Conservation (phyloP, 2,113 vertebrate species). For the Pluvialis apricaria region DNA sequence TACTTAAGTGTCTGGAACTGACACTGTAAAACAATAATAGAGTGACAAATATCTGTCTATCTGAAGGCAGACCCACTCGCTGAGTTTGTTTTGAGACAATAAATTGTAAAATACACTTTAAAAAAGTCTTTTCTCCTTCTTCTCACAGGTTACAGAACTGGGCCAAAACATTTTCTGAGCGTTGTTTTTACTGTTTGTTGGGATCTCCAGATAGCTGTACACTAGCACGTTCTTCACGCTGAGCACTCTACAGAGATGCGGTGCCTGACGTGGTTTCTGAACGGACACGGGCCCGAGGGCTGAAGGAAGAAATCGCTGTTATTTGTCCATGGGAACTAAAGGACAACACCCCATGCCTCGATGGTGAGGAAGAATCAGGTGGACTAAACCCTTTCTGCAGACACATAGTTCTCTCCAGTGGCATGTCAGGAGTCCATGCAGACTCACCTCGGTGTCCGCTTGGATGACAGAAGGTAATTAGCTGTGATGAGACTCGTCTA, state of each 20-base stretch:
- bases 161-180: not conserved
- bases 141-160: not conserved
- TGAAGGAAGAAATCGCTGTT: not conserved
- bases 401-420: not conserved
- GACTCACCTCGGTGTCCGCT: not conserved
- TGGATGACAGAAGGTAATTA: not conserved
- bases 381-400: not conserved
- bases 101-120: not conserved
- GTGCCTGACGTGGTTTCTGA: not conserved
- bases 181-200: not conserved
- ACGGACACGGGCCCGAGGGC: not conserved
- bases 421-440: not conserved
- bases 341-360: not conserved
- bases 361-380: not conserved
- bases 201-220: not conserved
- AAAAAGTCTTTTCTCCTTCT: not conserved
- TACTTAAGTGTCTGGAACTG: conserved; percentile 76
- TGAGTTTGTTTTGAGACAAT: not conserved
- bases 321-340: not conserved
- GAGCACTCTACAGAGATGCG: not conserved
- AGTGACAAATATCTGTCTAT: conserved; percentile 76
- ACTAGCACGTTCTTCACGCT: not conserved
- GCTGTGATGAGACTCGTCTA: not conserved
- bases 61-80: conserved; percentile 39
- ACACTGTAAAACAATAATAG: conserved; percentile 77